Conservation (phyloP, 2,797 vertebrate genomes). For the Gallirallus australis region DNA sequence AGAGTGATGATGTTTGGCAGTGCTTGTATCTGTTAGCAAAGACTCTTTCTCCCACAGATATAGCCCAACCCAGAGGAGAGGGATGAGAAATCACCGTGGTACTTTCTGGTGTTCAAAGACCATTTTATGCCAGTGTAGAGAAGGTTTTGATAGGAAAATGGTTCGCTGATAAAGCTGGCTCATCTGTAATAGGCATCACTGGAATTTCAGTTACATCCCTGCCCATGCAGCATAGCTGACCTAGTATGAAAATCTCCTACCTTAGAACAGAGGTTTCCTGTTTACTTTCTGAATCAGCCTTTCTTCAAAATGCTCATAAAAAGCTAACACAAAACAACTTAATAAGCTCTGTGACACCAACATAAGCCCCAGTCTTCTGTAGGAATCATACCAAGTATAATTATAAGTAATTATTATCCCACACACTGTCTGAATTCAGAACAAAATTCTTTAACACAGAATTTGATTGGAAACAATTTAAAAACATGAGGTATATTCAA, state of each 20-base stretch:
- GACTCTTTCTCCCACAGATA: neutral
- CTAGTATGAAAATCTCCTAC: neutral
- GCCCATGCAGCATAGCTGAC: neutral
- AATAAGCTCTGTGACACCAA: neutral
- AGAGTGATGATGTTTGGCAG: neutral
- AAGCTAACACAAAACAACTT: neutral
- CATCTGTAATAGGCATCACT: neutral
- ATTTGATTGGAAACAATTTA: neutral
- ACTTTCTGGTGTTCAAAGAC: neutral
- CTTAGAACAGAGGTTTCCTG: neutral
- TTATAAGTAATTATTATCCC: neutral
- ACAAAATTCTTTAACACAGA: neutral
- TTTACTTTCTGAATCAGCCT: neutral
- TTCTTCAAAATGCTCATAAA: neutral
- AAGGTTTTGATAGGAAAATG: neutral
- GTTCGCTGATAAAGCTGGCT: neutral
- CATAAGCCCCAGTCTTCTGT: neutral
- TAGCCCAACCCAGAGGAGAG: neutral
- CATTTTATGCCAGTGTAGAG: neutral
- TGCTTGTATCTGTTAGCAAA: neutral
- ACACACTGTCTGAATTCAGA: neutral
- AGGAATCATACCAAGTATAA: neutral
- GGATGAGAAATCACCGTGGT: neutral
- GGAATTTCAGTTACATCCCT: neutral
- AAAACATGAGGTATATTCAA: constrained; percentile 9